Evolutionary conservation across 2,113 vertebrate species (phyloP).

Genomic region (Chamaea fasciata): DNA sequence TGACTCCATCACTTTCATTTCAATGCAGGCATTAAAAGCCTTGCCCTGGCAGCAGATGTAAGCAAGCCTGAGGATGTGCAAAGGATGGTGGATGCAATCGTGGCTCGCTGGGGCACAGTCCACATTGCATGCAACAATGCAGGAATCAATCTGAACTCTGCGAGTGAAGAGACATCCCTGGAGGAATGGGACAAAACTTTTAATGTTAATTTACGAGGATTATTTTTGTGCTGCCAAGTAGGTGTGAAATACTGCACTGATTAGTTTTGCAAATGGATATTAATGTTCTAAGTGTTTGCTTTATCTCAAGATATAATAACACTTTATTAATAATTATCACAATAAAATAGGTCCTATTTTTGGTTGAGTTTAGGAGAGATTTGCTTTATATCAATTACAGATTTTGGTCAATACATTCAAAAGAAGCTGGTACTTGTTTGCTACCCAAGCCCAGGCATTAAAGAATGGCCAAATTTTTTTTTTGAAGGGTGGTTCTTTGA

Average conservation of each 20-base stretch:
- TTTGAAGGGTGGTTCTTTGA: background rate
- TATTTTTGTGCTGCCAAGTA: constrained; percentile 84
- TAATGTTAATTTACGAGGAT: constrained; percentile 74
- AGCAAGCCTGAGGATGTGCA: constrained; percentile 75
- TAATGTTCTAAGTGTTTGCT: background rate
- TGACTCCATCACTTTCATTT: background rate
- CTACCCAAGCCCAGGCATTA: background rate
- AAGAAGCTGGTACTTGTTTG: background rate
- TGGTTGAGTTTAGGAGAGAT: background rate
- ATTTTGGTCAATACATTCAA: background rate
- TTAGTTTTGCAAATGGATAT: background rate
- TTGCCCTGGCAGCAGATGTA: constrained; percentile 75
- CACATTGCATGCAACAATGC: constrained; percentile 79
- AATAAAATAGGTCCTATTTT: background rate
- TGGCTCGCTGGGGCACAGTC: constrained; percentile 72
- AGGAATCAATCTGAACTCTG: constrained; percentile 81
- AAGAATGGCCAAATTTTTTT: background rate
- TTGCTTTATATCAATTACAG: background rate
- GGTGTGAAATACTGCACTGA: background rate
- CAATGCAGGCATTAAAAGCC: constrained; percentile 70
- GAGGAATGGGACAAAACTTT: constrained; percentile 83
- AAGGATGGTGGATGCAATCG: constrained; percentile 65
- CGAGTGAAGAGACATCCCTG: constrained; percentile 76
- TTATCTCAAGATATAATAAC: background rate
- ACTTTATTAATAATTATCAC: background rate